Percentiles rank a stretch among this genome's conserved stretches.
These are phyloP conservation scores for Lampropteryx suffumata DNA, from an alignment of 2,888 invertebrate genomes.

Conservation along the genomic window DNA sequence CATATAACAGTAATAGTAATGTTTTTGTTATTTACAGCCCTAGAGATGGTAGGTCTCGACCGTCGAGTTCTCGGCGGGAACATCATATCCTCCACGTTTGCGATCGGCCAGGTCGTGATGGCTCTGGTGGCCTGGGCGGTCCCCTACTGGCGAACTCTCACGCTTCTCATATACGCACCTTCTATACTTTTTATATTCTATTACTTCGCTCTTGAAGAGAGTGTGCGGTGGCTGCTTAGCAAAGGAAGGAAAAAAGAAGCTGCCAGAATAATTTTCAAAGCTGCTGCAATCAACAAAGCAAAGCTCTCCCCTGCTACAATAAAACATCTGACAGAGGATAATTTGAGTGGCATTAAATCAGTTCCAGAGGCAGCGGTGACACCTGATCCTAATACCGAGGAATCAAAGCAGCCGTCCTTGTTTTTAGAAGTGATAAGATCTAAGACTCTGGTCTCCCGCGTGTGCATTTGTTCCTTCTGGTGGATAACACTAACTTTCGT, in stretches of 20 bases:
- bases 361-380: conserved; percentile 1
- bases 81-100: conserved; percentile 85
- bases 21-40: conserved; percentile 82
- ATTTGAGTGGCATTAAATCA: conserved; percentile 20
- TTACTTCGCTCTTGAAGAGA: conserved; percentile 85
- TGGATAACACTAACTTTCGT: conserved; percentile 91
- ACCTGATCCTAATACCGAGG: background rate
- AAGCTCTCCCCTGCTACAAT: conserved; percentile 62
- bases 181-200: conserved; percentile 84
- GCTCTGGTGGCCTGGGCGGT: conserved; percentile 85
- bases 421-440: conserved; percentile 74
- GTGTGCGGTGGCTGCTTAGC: conserved; percentile 87
- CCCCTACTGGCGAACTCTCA: conserved; percentile 85
- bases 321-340: conserved; percentile 39
- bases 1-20: too few relatives aligned
- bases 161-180: conserved; percentile 85
- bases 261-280: conserved; percentile 73
- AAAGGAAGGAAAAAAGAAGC: conserved; percentile 81
- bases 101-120: conserved; percentile 84
- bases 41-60: conserved; percentile 87
- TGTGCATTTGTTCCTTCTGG: conserved; percentile 87
- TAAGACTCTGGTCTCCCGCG: conserved; percentile 75
- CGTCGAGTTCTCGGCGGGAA: conserved; percentile 86
- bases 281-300: conserved; percentile 69
- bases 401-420: conserved; percentile 38